Conservation (phyloP, 2,113 vertebrate species). For the Lontra canadensis region DNA sequence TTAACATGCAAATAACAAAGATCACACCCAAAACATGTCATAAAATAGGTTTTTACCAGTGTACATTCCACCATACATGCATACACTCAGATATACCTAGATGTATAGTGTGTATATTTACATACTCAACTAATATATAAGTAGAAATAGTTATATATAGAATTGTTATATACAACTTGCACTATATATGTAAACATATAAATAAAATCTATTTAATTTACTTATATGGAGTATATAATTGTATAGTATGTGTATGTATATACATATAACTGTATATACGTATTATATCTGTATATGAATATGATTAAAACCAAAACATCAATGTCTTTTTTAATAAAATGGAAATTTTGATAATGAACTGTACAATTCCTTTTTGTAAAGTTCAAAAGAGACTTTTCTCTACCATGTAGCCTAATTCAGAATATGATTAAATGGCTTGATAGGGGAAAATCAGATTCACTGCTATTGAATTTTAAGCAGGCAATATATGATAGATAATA, state of each 20-base stretch:
- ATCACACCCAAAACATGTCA: background rate
- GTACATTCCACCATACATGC: background rate
- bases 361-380: background rate
- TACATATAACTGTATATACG: background rate
- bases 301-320: background rate
- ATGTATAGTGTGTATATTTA: background rate
- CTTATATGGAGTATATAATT: background rate
- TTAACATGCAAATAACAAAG: background rate
- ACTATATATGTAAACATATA: background rate
- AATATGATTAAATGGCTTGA: background rate
- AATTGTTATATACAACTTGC: background rate
- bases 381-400: background rate
- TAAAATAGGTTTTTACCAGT: background rate
- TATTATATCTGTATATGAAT: background rate
- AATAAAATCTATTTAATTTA: background rate
- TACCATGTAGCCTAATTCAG: background rate
- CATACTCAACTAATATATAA: background rate
- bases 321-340: background rate
- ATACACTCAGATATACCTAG: background rate
- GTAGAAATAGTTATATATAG: background rate
- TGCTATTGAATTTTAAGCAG: background rate
- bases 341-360: background rate
- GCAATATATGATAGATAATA: background rate
- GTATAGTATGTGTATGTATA: background rate
- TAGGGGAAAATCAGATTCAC: background rate